phyloP scores from a whole-genome alignment of 1,140 invertebrate genomes.

The Watersipora subatra region DNA sequence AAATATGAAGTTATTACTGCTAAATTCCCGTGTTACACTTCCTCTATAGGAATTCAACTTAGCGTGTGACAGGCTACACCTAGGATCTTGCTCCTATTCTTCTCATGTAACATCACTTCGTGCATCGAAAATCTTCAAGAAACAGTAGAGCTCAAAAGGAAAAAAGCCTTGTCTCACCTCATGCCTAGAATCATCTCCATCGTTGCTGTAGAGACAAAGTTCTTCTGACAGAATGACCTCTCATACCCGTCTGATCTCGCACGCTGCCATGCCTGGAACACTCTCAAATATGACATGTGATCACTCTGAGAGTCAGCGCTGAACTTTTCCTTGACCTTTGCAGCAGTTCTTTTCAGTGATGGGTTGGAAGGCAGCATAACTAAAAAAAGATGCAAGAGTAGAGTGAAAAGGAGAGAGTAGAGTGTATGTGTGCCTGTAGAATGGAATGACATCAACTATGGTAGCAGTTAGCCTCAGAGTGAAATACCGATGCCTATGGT shows the following conservation, averaged over 20 bases:
- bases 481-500: too few species aligned
- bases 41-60: too few species aligned
- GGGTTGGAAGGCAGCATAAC: slow-evolving; percentile 61
- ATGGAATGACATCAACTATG: not conserved
- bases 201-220: slow-evolving; percentile 63
- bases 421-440: not conserved
- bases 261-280: slow-evolving; percentile 57
- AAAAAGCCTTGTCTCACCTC: slow-evolving; percentile 22
- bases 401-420: not conserved
- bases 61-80: too few species aligned
- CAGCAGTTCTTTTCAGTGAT: slow-evolving; percentile 50
- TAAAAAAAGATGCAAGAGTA: slow-evolving; percentile 36
- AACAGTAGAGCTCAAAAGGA: too few species aligned
- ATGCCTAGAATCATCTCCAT: slow-evolving; percentile 68
- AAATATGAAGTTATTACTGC: too few species aligned
- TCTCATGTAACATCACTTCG: too few species aligned
- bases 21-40: too few species aligned
- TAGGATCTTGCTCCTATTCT: too few species aligned
- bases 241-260: slow-evolving; percentile 56
- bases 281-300: slow-evolving; percentile 71
- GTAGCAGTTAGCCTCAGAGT: not conserved
- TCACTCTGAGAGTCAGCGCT: slow-evolving; percentile 68
- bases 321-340: slow-evolving; percentile 53
- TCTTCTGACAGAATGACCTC: slow-evolving; percentile 59
- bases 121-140: too few species aligned